Evolutionary conservation across 2,888 invertebrate species (phyloP).

Genomic region (Drosophila atripex): DNA sequence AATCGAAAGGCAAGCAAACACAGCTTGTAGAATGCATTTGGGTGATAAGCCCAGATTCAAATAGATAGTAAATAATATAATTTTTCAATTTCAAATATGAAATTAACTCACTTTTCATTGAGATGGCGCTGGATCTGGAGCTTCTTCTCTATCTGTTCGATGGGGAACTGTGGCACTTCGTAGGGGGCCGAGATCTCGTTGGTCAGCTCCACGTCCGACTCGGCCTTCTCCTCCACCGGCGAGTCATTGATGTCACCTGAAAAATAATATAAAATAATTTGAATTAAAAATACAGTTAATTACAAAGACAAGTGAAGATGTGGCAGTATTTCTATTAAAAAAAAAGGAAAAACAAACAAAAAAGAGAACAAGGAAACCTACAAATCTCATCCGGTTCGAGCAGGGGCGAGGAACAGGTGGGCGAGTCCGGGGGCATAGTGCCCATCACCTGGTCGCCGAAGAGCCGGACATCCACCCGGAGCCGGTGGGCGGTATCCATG

Average conservation of each 20-base stretch:
- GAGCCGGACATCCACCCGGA: constrained; percentile 59
- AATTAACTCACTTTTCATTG: constrained; percentile 90
- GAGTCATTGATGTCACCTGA: constrained; percentile 72
- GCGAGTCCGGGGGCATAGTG: background rate
- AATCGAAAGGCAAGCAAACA: background rate
- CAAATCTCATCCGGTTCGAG: constrained; percentile 16
- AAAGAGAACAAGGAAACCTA: too few species aligned
- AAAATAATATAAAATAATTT: constrained; percentile 16
- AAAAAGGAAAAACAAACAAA: constrained; percentile 8
- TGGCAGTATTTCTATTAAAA: background rate
- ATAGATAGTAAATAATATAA: background rate
- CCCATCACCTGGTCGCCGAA: constrained; percentile 55
- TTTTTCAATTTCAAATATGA: background rate
- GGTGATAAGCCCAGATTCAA: background rate
- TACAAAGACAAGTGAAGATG: background rate
- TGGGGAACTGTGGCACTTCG: constrained; percentile 98
- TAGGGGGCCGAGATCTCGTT: constrained; percentile 98
- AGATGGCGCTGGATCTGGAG: constrained; percentile 94
- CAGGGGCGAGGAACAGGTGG: background rate
- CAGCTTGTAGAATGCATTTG: background rate
- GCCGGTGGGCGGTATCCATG: constrained; percentile 66
- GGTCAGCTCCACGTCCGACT: constrained; percentile 80
- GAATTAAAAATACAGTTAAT: constrained; percentile 4
- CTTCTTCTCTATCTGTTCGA: constrained; percentile 98
- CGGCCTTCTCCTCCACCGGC: constrained; percentile 58